Evolutionary conservation across 1,140 invertebrate species (phyloP).

Genomic region (Trigoniulus corallinus): DNA sequence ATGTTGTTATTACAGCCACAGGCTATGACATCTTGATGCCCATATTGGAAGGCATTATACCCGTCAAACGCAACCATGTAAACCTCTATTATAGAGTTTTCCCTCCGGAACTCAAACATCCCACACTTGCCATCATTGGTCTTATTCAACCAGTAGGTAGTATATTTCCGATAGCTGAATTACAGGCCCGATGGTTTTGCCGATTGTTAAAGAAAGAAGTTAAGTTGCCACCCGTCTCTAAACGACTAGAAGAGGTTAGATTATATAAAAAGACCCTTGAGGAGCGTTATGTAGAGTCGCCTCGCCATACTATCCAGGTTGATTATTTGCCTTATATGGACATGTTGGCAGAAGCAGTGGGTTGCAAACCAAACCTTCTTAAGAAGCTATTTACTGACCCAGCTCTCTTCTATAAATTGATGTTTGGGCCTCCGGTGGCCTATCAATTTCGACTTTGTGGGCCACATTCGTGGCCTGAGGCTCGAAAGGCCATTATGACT

Average conservation of each 20-base stretch:
- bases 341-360: constrained; percentile 22
- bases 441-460: too few species aligned
- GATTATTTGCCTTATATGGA: constrained; percentile 25
- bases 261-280: background rate
- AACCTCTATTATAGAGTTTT: background rate
- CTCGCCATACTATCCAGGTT: constrained; percentile 11
- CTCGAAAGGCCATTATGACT: too few species aligned
- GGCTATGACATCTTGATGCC: constrained; percentile 29
- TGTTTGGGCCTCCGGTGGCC: too few species aligned
- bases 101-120: constrained; percentile 5
- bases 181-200: constrained; percentile 30
- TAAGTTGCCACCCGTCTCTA: constrained; percentile 16
- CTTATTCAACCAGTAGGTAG: constrained; percentile 32
- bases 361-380: constrained; percentile 22
- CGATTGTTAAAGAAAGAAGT: constrained; percentile 4
- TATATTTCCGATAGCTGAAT: constrained; percentile 32
- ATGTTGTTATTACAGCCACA: constrained; percentile 26
- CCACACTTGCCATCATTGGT: constrained; percentile 31
- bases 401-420: too few species aligned
- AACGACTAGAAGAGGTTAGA: constrained; percentile 22
- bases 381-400: constrained; percentile 23
- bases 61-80: background rate
- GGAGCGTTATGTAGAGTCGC: background rate
- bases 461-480: too few species aligned
- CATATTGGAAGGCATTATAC: constrained; percentile 17